Evolutionary conservation across 2,888 invertebrate species (phyloP).

Genomic region (Pammene fasciana): DNA sequence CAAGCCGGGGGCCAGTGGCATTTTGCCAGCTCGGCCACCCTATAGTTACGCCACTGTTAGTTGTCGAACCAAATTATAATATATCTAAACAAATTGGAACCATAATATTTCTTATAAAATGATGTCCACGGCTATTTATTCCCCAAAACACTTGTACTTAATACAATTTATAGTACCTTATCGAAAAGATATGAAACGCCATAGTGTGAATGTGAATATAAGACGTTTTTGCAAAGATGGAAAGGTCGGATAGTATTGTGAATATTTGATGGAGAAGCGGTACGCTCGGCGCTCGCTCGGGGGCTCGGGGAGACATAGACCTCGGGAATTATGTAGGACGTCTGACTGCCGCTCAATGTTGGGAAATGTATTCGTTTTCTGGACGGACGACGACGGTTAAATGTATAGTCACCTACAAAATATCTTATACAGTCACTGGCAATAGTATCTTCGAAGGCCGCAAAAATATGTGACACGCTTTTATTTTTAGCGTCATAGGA

Average conservation of each 20-base stretch:
- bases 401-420: background rate
- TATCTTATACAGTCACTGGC: too few species aligned
- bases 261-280: conserved; percentile 36
- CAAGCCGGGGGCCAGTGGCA: too few species aligned
- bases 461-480: too few species aligned
- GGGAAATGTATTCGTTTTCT: conserved; percentile 12
- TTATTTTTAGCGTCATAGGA: too few species aligned
- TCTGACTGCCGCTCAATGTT: conserved; percentile 11
- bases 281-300: conserved; percentile 14
- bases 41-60: too few species aligned
- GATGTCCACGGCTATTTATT: conserved; percentile 4
- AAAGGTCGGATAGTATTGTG: conserved; percentile 27
- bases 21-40: too few species aligned
- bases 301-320: conserved; percentile 10
- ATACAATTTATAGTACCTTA: background rate
- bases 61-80: background rate
- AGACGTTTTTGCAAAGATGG: background rate
- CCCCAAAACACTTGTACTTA: background rate
- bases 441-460: too few species aligned
- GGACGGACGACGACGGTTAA: background rate
- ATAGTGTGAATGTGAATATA: background rate
- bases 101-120: background rate
- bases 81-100: background rate
- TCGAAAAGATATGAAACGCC: conserved; percentile 3
- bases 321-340: conserved; percentile 31